These are phyloP conservation scores for Eupithecia exiguata DNA, from an alignment of 2,888 invertebrate species.

Conservation along the genomic window DNA sequence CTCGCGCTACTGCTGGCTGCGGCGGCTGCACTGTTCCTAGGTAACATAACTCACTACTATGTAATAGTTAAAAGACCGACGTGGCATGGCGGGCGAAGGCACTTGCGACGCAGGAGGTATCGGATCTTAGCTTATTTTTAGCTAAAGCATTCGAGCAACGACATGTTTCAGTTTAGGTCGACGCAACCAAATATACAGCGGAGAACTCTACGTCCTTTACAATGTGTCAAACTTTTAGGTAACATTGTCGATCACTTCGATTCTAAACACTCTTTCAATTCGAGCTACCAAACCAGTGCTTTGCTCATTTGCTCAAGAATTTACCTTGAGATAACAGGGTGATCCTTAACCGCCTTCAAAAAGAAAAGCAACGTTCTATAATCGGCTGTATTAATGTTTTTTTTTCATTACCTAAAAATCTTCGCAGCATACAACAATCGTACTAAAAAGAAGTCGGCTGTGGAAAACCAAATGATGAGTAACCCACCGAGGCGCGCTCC, in stretches of 20 bases:
- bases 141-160: no score
- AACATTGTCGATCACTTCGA: no score
- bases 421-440: constrained; percentile 85
- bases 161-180: no score
- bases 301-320: constrained; percentile 55
- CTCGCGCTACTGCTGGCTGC: constrained; percentile 65
- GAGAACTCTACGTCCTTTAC: no score
- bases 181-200: no score
- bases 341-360: background rate
- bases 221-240: no score
- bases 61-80: no score
- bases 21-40: constrained; percentile 60
- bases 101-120: no score
- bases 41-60: constrained; percentile 44
- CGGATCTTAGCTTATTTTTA: no score
- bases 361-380: no score
- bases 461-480: constrained; percentile 80
- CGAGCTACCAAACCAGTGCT: background rate
- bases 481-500: constrained; percentile 80
- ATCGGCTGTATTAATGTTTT: background rate
- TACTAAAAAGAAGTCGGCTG: constrained; percentile 87
- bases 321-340: no score
- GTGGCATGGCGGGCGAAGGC: no score
- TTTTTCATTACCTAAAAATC: background rate
- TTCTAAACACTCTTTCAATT: background rate